Percentiles rank a stretch among this genome's conserved stretches.
Evolutionary conservation across 2,797 vertebrate species (phyloP).

Genomic region (Pangasius mekongensis): DNA sequence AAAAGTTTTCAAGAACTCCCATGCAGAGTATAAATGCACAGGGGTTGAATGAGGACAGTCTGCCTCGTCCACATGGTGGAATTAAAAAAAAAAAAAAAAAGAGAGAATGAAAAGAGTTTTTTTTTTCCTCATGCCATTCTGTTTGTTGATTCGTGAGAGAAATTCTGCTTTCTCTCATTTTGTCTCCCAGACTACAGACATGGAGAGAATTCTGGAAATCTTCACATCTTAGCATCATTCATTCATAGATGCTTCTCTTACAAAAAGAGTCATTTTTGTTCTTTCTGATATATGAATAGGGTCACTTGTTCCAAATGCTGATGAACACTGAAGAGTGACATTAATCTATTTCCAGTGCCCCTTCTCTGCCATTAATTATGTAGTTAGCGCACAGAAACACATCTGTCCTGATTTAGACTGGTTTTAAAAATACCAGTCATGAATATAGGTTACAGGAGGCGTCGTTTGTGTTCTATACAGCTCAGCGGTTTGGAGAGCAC

Average conservation of each 20-base stretch:
- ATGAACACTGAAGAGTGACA: constrained; percentile 48
- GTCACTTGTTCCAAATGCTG: constrained; percentile 64
- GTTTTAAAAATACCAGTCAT: background rate
- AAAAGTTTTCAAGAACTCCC: background rate
- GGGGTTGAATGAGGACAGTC: constrained; percentile 5
- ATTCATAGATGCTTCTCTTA: constrained; percentile 48
- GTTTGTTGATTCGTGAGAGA: background rate
- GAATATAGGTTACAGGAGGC: background rate
- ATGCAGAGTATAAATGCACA: background rate
- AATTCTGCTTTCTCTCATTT: background rate
- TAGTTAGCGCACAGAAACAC: background rate
- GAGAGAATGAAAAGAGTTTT: background rate
- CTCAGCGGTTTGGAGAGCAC: constrained; percentile 59
- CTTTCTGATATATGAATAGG: constrained; percentile 60
- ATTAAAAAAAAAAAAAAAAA: background rate
- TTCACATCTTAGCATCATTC: constrained; percentile 56
- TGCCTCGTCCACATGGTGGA: background rate
- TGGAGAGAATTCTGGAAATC: constrained; percentile 55
- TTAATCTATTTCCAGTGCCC: constrained; percentile 22
- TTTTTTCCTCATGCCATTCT: constrained; percentile 4
- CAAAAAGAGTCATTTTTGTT: background rate
- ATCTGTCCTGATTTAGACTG: background rate
- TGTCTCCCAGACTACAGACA: constrained; percentile 13
- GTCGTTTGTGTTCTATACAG: background rate
- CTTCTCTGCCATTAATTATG: constrained; percentile 10